Conservation (phyloP, 1,140 invertebrate species). For the Bombus difficillimus region DNA sequence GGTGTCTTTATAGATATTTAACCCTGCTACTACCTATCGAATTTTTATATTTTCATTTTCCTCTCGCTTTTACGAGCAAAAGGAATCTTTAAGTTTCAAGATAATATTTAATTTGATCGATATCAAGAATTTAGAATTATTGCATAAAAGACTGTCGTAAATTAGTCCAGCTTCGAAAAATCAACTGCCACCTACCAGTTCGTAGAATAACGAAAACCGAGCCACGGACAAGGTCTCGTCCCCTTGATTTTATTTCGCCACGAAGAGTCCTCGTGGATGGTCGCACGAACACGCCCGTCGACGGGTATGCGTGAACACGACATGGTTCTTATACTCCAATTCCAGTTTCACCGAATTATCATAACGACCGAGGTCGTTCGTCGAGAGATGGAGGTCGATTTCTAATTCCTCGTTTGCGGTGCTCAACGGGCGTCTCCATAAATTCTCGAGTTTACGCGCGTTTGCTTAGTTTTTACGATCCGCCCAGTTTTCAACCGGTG, state of each 20-base stretch:
- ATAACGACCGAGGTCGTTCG: constrained; percentile 65
- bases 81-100: neutral
- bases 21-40: neutral
- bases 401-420: constrained; percentile 71
- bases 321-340: constrained; percentile 70
- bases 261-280: neutral
- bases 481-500: constrained; percentile 59
- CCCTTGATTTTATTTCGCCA: constrained; percentile 13
- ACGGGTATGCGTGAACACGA: constrained; percentile 22
- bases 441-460: constrained; percentile 72
- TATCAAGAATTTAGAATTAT: too few species aligned
- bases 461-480: constrained; percentile 74
- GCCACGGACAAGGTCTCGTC: neutral
- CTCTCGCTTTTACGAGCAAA: neutral
- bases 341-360: constrained; percentile 76
- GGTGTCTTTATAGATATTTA: neutral
- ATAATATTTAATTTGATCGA: neutral
- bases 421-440: constrained; percentile 66
- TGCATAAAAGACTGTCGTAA: neutral
- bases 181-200: neutral
- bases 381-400: constrained; percentile 74
- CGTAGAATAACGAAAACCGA: neutral
- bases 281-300: neutral
- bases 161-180: neutral
- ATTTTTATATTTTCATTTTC: neutral